A percentile compares a stretch with the other conserved stretches of the same genome.
Conservation (phyloP, 2,888 invertebrate species). For the Morpho helenor region DNA sequence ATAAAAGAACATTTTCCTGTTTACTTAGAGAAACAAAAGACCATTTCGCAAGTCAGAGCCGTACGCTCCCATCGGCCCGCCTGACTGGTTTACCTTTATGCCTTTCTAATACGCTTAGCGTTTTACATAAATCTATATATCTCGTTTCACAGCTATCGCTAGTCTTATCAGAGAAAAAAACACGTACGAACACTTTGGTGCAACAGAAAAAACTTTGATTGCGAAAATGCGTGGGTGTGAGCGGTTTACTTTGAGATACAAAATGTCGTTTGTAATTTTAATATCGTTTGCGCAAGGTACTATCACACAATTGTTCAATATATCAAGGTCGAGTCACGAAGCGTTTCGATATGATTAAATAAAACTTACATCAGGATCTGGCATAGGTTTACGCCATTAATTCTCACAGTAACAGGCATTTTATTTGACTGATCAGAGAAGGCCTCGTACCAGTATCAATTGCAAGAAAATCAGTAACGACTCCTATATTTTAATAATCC, state of each 20-base stretch:
- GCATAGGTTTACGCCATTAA: not conserved
- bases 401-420: not conserved
- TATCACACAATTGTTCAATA: slow-evolving; percentile 46
- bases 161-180: slow-evolving; percentile 1
- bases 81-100: slow-evolving; percentile 27
- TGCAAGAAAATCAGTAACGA: too few relatives aligned
- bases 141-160: slow-evolving; percentile 3
- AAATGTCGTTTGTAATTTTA: slow-evolving; percentile 69
- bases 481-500: too few relatives aligned
- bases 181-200: slow-evolving; percentile 26
- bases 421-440: too few relatives aligned
- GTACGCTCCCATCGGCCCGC: slow-evolving; percentile 18
- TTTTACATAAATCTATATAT: slow-evolving; percentile 19
- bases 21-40: slow-evolving; percentile 22
- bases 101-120: slow-evolving; percentile 25
- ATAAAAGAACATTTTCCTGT: slow-evolving; percentile 18
- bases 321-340: slow-evolving; percentile 50
- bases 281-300: slow-evolving; percentile 54
- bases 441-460: too few relatives aligned
- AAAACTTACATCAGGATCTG: slow-evolving; percentile 8
- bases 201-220: slow-evolving; percentile 45
- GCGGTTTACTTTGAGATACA: slow-evolving; percentile 25
- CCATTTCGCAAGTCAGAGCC: slow-evolving; percentile 22
- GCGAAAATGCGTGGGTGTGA: slow-evolving; percentile 38
- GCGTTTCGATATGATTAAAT: slow-evolving; percentile 22